Base-by-base conservation (phyloP, 2,113 vertebrate species). In the Triplophysa siluroides region DNA sequence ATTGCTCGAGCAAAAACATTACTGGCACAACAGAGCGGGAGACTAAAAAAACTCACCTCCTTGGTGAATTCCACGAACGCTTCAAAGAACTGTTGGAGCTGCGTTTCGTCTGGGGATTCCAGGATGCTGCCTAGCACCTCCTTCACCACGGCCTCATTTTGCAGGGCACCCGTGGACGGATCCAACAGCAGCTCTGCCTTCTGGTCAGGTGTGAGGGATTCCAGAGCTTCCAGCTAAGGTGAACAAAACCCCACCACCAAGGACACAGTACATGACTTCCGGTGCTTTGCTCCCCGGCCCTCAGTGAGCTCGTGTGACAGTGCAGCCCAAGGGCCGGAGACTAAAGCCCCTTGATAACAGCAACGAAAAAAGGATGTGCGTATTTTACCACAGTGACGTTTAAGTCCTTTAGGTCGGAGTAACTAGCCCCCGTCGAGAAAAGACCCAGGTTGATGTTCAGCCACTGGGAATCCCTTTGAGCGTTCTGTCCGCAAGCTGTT, bases 171-270 rank as follows among this genome's bases (percentile, higher is more conserved):
- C 2, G 43, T 45, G 43, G 43, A 45, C 9, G 43, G 43, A 11
- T 74, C 71, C n/a, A 74, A 24, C 21, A 74, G 54, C n/a, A 72
- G 52, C 70, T 72, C 70, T 13, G 70, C 70, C 58, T 72, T 72
- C 19, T 72, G 70, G 12, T 21, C 26, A 21, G 52, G 50, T 38
- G 70, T 58, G 21, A 72, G 70, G 43, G 8, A 16, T 26, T 33
- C 50, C 69, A 71, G 50, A 56, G 47, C 18, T 56, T 24, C 69
- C 47, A 71, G 9, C 43, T 45, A 45, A 45, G 10, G 43, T 45
- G 43, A 45, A 45, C 43, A 63, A 29, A 13, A 14, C 21, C 50
- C 47, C 16, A 71, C n/a, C 13, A 0, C 41, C 19, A 54, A 8
- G 12, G 18, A 47, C 13, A 26, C 0, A 9, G 5, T 4, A 8